Evolutionary conservation across 2,888 invertebrate genomes (phyloP), one percentile per base, ranked within the genome.

Genomic region (Lasioglossum pauxillum): DNA sequence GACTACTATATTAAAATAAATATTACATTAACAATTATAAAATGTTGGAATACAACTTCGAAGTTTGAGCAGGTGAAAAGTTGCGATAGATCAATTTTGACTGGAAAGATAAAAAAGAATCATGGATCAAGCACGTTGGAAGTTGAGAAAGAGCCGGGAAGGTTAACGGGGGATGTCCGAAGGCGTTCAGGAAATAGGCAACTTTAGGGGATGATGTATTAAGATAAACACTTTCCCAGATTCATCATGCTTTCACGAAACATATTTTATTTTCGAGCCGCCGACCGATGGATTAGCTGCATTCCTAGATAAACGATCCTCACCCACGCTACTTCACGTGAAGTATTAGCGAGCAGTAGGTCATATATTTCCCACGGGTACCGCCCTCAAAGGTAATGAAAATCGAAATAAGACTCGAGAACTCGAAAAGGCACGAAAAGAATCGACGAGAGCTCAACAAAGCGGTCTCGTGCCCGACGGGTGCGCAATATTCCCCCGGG

Each of bases 281-380:
- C 57, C 75, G 82, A 74, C 75, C 89, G 87, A 87, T 85, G 87
- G 84, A 85, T 83, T 85, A 81, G 79, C 83, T 88, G 86, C 90
- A 86, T 86, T 87, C 60, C 72, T 75, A 83, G 90, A 91, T 89
- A 91, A 92, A 91, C 89, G 91, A 92, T 86, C 89, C 84, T 79
- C 82, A 80, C 86, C 80, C 91, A 91, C 91, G 91, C 92, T 91
- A 91, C 76, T 88, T 92, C 91, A 92, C 91, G 91, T 91, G 91
- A 92, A 91, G 88, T 91, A 91, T 91, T 91, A 91, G 89, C 78
- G 83, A 82, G 86, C 82, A 82, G 84, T 84, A 84, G 90, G 78
- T 91, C 90, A 80, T 91, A 91, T 90, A 91, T 91, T 84, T 88
- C 77, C 75, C 60, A 57, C 57, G 41, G 75, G 78, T 35, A 35